Evolutionary conservation across 1,140 invertebrate genomes (phyloP), one percentile per base, ranked within the genome.

Genomic region (Brachionus sp.): DNA sequence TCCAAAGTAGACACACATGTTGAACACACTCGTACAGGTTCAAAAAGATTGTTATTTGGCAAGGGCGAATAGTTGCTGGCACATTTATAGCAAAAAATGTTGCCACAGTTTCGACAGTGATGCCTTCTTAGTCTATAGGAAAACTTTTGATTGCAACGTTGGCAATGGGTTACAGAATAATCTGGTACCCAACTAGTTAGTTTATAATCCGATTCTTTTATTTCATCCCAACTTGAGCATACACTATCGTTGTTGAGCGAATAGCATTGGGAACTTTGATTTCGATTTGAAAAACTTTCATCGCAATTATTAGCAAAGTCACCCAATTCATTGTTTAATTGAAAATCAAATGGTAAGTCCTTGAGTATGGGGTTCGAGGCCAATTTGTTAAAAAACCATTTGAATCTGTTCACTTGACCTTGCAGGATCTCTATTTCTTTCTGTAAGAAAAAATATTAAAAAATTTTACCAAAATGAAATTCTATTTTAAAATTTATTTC

Each of bases 71-170:
- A 78, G 33, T 78, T 19, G 35, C 46, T 37, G 12, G 77, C 77
- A 33, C 77, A 78, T 53, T 62, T 53, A 23, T 78, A 78, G 16
- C 77, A 78, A 78, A 78, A 78, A 5, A 78, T 37, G 13, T 62
- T 3, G n/a, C 77, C 77, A 78, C 77, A 78, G 50, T 78, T 78
- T 37, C 77, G 44, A 19, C 77, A 78, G 50, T 78, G 77, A 78
- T 78, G 77, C 77, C 37, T 78, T 50, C 77, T 46, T 5, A 78
- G 29, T 10, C 46, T 25, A 53, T 57, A 78, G 5, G 77, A 37
- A 23, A 78, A 78, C 23, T 78, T 78, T 53, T 78, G 46, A 62
- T 62, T 78, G 13, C 77, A 78, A 12, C 35, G 53, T 62, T 78
- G 77, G 19, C 77, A 78, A 39, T 78, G 77, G 9, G 77, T 57